Evolutionary conservation across 2,797 vertebrate genomes (phyloP).

Genomic region (Ptychobarbus kaznakovi): DNA sequence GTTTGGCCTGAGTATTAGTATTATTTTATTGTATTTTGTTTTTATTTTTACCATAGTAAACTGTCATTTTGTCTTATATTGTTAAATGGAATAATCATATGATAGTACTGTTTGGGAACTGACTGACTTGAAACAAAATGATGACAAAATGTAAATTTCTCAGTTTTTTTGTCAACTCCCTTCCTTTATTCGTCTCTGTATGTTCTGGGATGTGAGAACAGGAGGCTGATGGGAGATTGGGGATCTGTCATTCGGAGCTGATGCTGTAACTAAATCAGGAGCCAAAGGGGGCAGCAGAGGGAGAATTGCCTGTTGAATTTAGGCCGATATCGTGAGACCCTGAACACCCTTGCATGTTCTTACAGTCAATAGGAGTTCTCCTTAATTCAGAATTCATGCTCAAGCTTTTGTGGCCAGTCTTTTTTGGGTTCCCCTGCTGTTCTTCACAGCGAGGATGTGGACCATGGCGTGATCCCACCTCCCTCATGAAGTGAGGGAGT

Average conservation of each 20-base stretch:
- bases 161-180: neutral
- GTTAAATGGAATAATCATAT: neutral
- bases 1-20: neutral
- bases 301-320: neutral
- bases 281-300: slow-evolving; percentile 9
- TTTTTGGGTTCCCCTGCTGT: slow-evolving; percentile 32
- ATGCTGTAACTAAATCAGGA: slow-evolving; percentile 1
- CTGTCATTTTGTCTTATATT: neutral
- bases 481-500: slow-evolving; percentile 14
- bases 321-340: slow-evolving; percentile 23
- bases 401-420: slow-evolving; percentile 34
- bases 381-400: slow-evolving; percentile 28
- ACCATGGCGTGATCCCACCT: slow-evolving; percentile 34
- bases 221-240: neutral
- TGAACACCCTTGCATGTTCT: slow-evolving; percentile 35
- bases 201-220: neutral
- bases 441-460: slow-evolving; percentile 5
- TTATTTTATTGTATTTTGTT: neutral
- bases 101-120: neutral
- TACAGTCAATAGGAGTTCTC: slow-evolving; percentile 43
- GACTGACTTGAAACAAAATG: neutral
- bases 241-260: neutral
- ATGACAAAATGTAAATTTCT: neutral
- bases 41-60: neutral
- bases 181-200: neutral